Evolutionary conservation across 1,140 invertebrate species (phyloP).

Genomic region (Pemphigus obesinymphae): DNA sequence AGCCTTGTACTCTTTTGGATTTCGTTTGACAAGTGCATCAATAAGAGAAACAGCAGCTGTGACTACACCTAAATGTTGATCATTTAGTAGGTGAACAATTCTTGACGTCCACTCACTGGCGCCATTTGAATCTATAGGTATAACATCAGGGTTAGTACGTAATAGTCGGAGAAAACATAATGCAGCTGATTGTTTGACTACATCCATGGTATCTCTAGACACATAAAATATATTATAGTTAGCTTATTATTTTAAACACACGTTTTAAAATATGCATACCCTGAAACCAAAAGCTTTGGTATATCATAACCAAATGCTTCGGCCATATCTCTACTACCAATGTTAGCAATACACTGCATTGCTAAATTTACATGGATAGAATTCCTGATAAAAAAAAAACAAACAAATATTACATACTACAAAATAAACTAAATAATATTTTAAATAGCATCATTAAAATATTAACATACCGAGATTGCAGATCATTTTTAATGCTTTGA

Average conservation of each 20-base stretch:
- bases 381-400: constrained; percentile 62
- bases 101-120: constrained; percentile 98
- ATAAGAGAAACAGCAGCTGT: constrained; percentile 97
- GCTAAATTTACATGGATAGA: constrained; percentile 98
- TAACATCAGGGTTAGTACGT: constrained; percentile 88
- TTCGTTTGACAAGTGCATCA: constrained; percentile 96
- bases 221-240: neutral
- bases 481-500: constrained; percentile 98
- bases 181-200: constrained; percentile 98
- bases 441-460: neutral
- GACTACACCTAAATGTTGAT: constrained; percentile 98
- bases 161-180: constrained; percentile 90
- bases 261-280: constrained; percentile 57
- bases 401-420: neutral
- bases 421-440: neutral
- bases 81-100: constrained; percentile 97
- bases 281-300: constrained; percentile 94
- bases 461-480: constrained; percentile 63
- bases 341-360: constrained; percentile 99
- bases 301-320: constrained; percentile 98
- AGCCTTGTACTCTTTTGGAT: constrained; percentile 97
- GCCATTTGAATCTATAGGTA: constrained; percentile 57
- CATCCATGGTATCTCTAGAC: constrained; percentile 94
- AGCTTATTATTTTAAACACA: neutral
- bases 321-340: constrained; percentile 99